phyloP scores from a whole-genome alignment of 1,140 invertebrate genomes.

The Pseudobourletiella spinata region DNA sequence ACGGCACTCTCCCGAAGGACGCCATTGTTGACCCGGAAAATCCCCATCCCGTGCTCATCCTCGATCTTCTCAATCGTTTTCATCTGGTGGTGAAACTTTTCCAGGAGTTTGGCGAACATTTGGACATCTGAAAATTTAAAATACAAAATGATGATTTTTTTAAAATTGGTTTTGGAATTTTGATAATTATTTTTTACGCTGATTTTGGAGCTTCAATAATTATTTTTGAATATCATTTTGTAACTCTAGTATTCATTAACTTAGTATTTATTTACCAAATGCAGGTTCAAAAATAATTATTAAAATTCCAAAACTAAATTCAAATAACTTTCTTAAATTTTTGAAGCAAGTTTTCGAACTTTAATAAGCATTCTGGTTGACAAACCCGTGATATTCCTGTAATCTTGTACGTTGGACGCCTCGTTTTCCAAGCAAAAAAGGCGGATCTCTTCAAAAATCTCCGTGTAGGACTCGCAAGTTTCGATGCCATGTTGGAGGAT shows the following conservation, averaged over 20 bases:
- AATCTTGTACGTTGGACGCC: constrained; percentile 47
- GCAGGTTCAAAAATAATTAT: too few relatives aligned
- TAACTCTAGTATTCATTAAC: too few relatives aligned
- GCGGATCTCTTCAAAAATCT: constrained; percentile 56
- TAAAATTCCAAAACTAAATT: constrained; percentile 15
- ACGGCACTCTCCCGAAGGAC: constrained; percentile 59
- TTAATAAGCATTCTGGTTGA: too few relatives aligned
- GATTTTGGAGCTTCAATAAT: background rate
- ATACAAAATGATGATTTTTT: too few relatives aligned
- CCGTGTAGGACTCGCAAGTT: constrained; percentile 51
- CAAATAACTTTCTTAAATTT: too few relatives aligned
- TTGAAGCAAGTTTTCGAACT: too few relatives aligned
- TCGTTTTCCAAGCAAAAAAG: constrained; percentile 61
- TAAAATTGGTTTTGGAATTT: too few relatives aligned
- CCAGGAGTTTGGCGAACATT: constrained; percentile 40
- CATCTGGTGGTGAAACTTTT: constrained; percentile 52
- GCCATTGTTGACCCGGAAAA: constrained; percentile 57
- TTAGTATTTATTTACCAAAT: too few relatives aligned
- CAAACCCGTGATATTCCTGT: constrained; percentile 45
- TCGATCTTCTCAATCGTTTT: constrained; percentile 52
- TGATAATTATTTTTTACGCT: too few relatives aligned
- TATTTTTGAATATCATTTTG: background rate
- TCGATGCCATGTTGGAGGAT: constrained; percentile 52
- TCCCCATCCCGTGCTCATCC: constrained; percentile 51
- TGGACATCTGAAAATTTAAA: constrained; percentile 15